Conservation (phyloP, 2,797 vertebrate species). For the Tapera naevia region DNA sequence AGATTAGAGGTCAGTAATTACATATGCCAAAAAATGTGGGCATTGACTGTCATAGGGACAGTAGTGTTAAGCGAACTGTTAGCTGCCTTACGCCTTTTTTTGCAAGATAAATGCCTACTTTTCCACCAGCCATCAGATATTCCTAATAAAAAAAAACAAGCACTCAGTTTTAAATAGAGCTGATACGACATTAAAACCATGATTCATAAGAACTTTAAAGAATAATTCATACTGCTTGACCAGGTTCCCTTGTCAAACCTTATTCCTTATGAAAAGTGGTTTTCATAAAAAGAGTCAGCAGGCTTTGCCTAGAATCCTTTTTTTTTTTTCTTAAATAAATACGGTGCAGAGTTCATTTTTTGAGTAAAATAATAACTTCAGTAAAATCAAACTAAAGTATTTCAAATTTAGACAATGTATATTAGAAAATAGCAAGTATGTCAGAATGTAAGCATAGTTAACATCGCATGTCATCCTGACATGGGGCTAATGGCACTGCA, state of each 20-base stretch:
- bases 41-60: neutral
- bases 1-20: neutral
- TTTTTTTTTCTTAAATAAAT: neutral
- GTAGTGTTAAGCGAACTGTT: neutral
- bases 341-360: neutral
- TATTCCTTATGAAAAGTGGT: neutral
- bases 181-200: neutral
- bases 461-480: neutral
- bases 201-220: neutral
- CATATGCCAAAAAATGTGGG: rapidly evolving
- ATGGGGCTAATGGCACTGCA: neutral
- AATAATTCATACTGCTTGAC: neutral
- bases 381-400: neutral
- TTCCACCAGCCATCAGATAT: neutral
- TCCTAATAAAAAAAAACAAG: neutral
- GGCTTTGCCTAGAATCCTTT: neutral
- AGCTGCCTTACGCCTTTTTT: neutral
- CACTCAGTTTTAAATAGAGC: neutral
- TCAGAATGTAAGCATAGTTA: neutral
- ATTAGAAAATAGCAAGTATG: neutral
- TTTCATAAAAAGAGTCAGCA: neutral
- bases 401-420: neutral
- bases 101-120: neutral
- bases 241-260: neutral
- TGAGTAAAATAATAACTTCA: neutral